A percentile compares a stretch with the other conserved stretches of the same genome.
Evolutionary conservation across 2,113 vertebrate species (phyloP).

Genomic region (Bufo gargarizans): DNA sequence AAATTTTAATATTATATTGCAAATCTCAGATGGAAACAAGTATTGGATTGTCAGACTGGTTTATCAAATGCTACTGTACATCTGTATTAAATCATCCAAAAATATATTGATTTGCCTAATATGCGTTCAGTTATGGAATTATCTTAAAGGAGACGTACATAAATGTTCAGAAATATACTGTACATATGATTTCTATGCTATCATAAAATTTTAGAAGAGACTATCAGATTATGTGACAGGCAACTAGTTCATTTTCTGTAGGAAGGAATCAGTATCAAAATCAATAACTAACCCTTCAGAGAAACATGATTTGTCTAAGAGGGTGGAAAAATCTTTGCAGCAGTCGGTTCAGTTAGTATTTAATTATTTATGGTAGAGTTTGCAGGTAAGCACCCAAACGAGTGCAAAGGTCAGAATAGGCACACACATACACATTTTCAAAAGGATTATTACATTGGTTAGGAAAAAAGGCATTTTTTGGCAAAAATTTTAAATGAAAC

Average conservation of each 20-base stretch:
- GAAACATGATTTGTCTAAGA: conserved; percentile 59
- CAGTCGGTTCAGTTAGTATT: conserved; percentile 64
- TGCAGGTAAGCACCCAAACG: conserved; percentile 57
- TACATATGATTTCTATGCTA: background rate
- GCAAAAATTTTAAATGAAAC: background rate
- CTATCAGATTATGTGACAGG: background rate
- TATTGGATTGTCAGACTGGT: too few species aligned
- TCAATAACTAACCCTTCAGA: conserved; percentile 64
- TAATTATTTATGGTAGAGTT: conserved; percentile 63
- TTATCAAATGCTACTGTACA: too few species aligned
- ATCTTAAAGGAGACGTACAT: too few species aligned
- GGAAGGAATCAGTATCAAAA: conserved; percentile 64
- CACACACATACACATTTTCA: background rate
- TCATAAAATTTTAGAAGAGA: background rate
- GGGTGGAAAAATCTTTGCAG: conserved; percentile 62
- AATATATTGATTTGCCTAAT: too few species aligned
- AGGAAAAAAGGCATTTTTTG: background rate
- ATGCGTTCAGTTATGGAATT: too few species aligned
- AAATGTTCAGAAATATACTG: background rate
- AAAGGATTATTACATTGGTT: background rate
- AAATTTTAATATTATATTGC: too few species aligned
- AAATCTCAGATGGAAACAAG: too few species aligned
- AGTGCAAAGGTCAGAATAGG: background rate
- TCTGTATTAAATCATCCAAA: too few species aligned
- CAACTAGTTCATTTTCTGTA: conserved; percentile 23